Base-by-base conservation (phyloP, 2,888 invertebrate species). In the Ctenicera cuprea region DNA sequence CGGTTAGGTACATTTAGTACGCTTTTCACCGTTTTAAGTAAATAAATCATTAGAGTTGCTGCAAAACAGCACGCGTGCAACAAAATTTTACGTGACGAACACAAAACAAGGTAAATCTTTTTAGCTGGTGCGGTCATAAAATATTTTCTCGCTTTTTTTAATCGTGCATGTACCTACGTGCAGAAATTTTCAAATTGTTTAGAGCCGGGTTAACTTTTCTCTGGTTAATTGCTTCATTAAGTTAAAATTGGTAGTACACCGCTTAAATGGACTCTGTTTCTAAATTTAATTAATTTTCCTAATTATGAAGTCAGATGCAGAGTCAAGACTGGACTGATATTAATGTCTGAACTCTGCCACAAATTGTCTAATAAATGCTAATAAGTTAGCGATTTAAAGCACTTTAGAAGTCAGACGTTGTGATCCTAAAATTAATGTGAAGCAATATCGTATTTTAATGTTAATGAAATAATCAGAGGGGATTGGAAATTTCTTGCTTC, bases 261-360 rank as follows among this genome's bases (percentile, higher is more conserved):
- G 30, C 14, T 54, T 65, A 71, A 71, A 66, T 41, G 65, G 59
- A 41, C 71, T 52, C 22, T 37, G 65, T 50, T 50, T 37, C 38
- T 37, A 66, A 65, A 66, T 71, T 59, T 66, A 71, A 71, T 71
- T 71, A 71, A 71, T 61, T 66, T 65, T 71, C 65, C 41, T 59
- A 65, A 71, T 71, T 66, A 71, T 57, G 16, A 71, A 71, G 45
- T 59, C 65, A 65, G 48, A 41, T 18, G 57, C 33, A 65, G 71
- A 65, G 48, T 18, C 9, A 14, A 50, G 45, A 38, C 59, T 50
- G 26, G 48, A 64, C 59, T 38, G 37, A 61, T 54, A 59, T 50
- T 66, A 66, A 71, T 71, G 64, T 61, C 61, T 59, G 12, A 54
- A 59, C 45, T 71, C 14, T 54, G 26, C 26, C 41, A 63, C 43